Base-by-base conservation (phyloP, 2,888 invertebrate genomes). In the Heliconius ismenius region DNA sequence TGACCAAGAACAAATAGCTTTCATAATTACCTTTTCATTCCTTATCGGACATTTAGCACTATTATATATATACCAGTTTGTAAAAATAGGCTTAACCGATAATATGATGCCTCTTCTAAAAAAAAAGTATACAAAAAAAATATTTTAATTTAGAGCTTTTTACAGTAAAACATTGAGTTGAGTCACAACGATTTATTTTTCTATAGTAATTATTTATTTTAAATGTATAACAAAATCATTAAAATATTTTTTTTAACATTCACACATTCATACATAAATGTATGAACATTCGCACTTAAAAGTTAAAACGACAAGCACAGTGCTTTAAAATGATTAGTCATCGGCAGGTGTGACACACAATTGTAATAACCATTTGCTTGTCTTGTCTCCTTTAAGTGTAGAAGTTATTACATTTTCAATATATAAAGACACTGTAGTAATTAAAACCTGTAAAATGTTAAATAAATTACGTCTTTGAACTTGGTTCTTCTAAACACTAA, bases 1-100 rank as follows among this genome's bases (percentile, higher is more conserved):
- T 39, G 11, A 39, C n/a, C 11, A 24, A 67, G 65, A 67, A 67
- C 65, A 32, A 67, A 43, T 67, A 24, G 67, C 67, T 67, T 65
- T 65, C 43, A 43, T 67, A 67, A 67, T 67, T 67, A 24, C 67
- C 39, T 24, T 39, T 67, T 67, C 67, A 67, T 67, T 67, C 7
- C 39, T 39, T 43, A 67, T 67, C 67, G 39, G 67, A 43, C 24
- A 7, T 67, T 67, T 67, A 39, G 39, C 65, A 43, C 67, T 67
- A 26, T 24, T 9, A 9, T 67, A 43, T 15, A 24, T 67, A 11
- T 24, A 43, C 24, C 39, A 67, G 21, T 39, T 39, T 4, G 32
- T 24, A n/a, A n/a, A 43, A 67, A 24, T 67, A 67, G 39, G 39
- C 39, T 15, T 67, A 67, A 43, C 39, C 15, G 39, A 39, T 24